A percentile compares a stretch with the other conserved stretches of the same genome.
Conservation (phyloP, 2,113 vertebrate species). For the Delphinus delphis region DNA sequence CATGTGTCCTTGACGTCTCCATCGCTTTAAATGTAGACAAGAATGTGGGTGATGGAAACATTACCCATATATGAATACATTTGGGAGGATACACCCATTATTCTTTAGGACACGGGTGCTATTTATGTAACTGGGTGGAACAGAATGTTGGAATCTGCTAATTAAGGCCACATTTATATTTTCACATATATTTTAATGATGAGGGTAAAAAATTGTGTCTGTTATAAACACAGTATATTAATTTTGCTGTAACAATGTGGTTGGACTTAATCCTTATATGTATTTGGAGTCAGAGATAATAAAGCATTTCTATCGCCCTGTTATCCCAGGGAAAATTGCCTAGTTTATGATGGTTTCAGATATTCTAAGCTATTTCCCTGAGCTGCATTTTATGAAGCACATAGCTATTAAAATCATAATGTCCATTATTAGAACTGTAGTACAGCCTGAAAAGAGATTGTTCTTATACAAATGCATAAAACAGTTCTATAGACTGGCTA, state of each 20-base stretch:
- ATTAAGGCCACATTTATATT: conserved; percentile 44
- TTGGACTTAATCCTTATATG: background rate
- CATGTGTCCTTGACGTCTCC: conserved; percentile 37
- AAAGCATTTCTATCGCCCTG: conserved; percentile 14
- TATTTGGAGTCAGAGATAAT: conserved; percentile 55
- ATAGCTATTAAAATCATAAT: conserved; percentile 56
- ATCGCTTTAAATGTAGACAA: conserved; percentile 8
- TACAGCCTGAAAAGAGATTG: conserved; percentile 31
- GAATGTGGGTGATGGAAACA: conserved; percentile 8
- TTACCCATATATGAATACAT: background rate
- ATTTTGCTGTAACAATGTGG: background rate
- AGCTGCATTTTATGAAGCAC: conserved; percentile 46
- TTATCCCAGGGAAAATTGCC: conserved; percentile 35
- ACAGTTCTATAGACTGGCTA: background rate
- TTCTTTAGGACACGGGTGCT: background rate
- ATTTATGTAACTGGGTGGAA: background rate
- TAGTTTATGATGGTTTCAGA: conserved; percentile 44
- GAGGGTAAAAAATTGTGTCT: background rate
- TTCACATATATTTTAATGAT: conserved; percentile 28
- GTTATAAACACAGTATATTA: conserved; percentile 29
- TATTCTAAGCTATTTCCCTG: conserved; percentile 42
- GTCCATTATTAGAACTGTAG: conserved; percentile 32
- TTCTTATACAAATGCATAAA: conserved; percentile 44
- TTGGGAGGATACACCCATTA: conserved; percentile 30
- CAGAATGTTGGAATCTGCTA: conserved; percentile 21